phyloP scores from a whole-genome alignment of 1,140 invertebrate species.

The Sitophilus oryzae region DNA sequence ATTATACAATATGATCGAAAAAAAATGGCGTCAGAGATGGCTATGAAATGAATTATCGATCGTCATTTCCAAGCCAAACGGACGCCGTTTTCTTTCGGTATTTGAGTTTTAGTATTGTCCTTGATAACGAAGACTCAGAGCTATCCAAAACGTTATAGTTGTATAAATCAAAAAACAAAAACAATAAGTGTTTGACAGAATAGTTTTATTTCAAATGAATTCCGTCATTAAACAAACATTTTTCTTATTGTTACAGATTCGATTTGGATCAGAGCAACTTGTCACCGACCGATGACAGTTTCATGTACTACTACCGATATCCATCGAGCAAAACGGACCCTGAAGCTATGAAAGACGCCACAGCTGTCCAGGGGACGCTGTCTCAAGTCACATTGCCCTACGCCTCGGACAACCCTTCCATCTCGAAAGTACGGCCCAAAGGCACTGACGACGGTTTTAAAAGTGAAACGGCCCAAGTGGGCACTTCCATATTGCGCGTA shows the following conservation, averaged over 20 bases:
- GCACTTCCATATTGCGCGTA: constrained; percentile 64
- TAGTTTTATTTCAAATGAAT: no score
- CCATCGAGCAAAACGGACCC: constrained; percentile 29
- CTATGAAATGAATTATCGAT: no score
- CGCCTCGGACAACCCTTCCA: not conserved
- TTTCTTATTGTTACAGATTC: constrained; percentile 50
- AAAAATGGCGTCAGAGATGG: no score
- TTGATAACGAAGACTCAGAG: no score
- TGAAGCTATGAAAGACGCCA: constrained; percentile 40
- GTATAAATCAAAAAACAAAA: no score
- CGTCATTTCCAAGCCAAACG: no score
- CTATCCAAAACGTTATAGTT: no score
- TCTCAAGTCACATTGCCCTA: constrained; percentile 50
- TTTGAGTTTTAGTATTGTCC: no score
- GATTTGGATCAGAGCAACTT: constrained; percentile 60
- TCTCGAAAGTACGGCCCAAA: constrained; percentile 18
- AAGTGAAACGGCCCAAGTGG: constrained; percentile 61
- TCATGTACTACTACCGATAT: constrained; percentile 47
- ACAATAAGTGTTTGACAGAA: no score
- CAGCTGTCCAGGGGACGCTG: constrained; percentile 23
- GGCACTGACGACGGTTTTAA: constrained; percentile 65
- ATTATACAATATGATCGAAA: no score
- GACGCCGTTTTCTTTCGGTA: no score
- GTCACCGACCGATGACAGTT: constrained; percentile 66
- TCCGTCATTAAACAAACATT: not conserved